phyloP scores from a whole-genome alignment of 2,888 invertebrate genomes.

The Acanthosoma haemorrhoidale region DNA sequence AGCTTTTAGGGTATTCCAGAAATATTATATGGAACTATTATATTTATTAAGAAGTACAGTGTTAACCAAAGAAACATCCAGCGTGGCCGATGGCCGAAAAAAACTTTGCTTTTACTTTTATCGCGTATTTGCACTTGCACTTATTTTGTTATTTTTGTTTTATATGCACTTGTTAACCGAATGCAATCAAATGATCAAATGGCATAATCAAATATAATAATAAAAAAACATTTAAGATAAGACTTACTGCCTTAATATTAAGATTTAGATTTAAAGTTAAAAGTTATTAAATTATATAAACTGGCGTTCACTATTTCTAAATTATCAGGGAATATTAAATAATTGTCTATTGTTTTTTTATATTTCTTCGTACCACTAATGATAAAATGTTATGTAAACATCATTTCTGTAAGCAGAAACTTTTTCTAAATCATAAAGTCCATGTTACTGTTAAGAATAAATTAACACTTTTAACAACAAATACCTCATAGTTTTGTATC shows the following conservation, averaged over 20 bases:
- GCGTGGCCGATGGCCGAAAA: neutral
- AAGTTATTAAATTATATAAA: neutral
- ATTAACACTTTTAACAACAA: constrained; percentile 15
- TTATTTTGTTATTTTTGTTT: neutral
- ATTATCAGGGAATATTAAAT: no score
- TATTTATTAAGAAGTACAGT: constrained; percentile 21
- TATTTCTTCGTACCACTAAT: no score
- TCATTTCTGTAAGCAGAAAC: neutral
- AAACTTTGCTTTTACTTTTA: constrained; percentile 19
- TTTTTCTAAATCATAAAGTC: neutral
- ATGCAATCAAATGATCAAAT: neutral
- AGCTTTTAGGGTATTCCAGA: constrained; percentile 11
- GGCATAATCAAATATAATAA: constrained; percentile 18
- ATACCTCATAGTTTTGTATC: constrained; percentile 24
- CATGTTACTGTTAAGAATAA: neutral
- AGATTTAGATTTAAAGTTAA: neutral
- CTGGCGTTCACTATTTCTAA: neutral
- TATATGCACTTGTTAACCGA: neutral
- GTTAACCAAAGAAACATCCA: constrained; percentile 24
- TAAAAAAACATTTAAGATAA: neutral
- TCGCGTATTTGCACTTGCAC: constrained; percentile 16
- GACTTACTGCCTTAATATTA: constrained; percentile 11
- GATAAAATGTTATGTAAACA: no score
- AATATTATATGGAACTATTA: neutral
- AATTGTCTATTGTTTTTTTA: no score